These are phyloP conservation scores for Andrena dorsata DNA, from an alignment of 2,888 invertebrate species.

Conservation along the genomic window DNA sequence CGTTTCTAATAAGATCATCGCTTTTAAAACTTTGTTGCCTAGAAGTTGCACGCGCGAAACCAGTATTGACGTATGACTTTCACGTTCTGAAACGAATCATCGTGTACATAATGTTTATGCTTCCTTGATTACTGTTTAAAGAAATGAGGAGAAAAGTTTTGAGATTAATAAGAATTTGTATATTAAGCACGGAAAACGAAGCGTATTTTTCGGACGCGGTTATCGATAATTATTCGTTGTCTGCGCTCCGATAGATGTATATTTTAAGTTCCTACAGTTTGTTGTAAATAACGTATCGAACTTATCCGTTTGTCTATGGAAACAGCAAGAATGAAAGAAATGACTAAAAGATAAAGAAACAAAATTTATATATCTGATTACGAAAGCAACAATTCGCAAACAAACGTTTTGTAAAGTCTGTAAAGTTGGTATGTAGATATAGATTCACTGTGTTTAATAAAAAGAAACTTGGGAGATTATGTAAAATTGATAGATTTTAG, in stretches of 20 bases:
- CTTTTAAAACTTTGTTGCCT: constrained; percentile 46
- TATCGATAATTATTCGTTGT: constrained; percentile 8
- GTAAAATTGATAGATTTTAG: constrained; percentile 30
- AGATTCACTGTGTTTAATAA: constrained; percentile 42
- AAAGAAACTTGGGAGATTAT: constrained; percentile 21
- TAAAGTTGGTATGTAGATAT: constrained; percentile 45
- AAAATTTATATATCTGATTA: constrained; percentile 30
- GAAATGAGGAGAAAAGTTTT: constrained; percentile 22
- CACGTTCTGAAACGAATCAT: constrained; percentile 46
- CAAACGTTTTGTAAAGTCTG: constrained; percentile 22
- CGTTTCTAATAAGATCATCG: constrained; percentile 39
- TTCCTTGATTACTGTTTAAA: constrained; percentile 60
- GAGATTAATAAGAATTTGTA: constrained; percentile 13
- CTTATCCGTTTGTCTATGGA: constrained; percentile 8
- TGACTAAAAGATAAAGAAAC: constrained; percentile 14
- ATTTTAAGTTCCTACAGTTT: constrained; percentile 60
- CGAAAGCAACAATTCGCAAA: constrained; percentile 1
- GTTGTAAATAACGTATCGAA: constrained; percentile 51
- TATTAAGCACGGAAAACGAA: constrained; percentile 5
- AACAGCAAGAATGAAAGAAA: constrained; percentile 17
- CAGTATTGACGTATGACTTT: constrained; percentile 63
- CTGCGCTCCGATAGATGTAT: constrained; percentile 34
- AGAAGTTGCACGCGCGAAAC: constrained; percentile 51
- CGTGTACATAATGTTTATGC: constrained; percentile 59
- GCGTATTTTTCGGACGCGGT: constrained; percentile 27